A percentile compares a stretch with the other conserved stretches of the same genome.
phyloP scores from a whole-genome alignment of 2,113 vertebrate genomes.

The Spea multiplicata region DNA sequence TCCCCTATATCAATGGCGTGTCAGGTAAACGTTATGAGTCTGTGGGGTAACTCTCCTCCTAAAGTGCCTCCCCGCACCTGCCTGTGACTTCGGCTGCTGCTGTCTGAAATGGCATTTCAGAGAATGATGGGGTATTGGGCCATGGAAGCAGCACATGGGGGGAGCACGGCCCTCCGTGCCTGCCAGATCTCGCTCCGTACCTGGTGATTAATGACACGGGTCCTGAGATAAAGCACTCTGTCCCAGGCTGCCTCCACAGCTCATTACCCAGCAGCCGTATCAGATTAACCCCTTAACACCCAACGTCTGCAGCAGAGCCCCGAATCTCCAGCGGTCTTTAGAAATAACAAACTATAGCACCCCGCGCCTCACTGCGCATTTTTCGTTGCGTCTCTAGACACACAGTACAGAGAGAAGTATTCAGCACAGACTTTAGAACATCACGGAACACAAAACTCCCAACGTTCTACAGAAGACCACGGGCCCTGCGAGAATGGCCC shows the following conservation, averaged over 20 bases:
- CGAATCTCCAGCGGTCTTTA: neutral
- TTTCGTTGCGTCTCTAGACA: too few species aligned
- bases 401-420: too few species aligned
- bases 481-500: neutral
- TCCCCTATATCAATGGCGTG: neutral
- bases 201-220: constrained; percentile 43
- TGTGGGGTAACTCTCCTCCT: neutral
- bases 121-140: constrained; percentile 15
- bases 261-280: constrained; percentile 42
- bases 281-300: constrained; percentile 28
- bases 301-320: neutral
- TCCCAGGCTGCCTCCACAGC: constrained; percentile 36
- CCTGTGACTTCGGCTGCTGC: constrained; percentile 3
- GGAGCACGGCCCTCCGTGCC: neutral
- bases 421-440: neutral
- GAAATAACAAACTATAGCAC: too few species aligned
- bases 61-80: neutral
- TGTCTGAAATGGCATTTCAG: constrained; percentile 1
- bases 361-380: too few species aligned
- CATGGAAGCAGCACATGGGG: constrained; percentile 13
- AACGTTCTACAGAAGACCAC: too few species aligned
- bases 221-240: constrained; percentile 37
- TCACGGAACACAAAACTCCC: neutral
- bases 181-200: constrained; percentile 23
- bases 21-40: neutral